Percentiles rank a stretch among this genome's conserved stretches.
phyloP scores from a whole-genome alignment of 1,140 invertebrate genomes.

The Musca domestica region DNA sequence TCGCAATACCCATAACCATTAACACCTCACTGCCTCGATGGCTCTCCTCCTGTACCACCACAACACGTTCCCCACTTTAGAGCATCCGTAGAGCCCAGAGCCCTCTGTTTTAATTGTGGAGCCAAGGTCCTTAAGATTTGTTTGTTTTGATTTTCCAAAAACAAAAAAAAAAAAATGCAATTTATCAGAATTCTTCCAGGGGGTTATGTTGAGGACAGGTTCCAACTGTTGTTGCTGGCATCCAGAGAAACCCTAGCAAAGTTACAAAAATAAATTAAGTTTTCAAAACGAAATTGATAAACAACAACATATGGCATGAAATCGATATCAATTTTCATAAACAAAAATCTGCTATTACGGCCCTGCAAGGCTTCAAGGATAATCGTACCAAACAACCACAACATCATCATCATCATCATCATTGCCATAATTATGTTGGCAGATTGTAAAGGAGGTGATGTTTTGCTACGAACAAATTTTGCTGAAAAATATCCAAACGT shows the following conservation, averaged over 20 bases:
- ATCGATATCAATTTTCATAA: constrained; percentile 28
- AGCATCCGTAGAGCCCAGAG: too few species aligned
- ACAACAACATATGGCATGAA: constrained; percentile 24
- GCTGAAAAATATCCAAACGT: background rate
- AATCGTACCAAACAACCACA: background rate
- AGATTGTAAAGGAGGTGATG: constrained; percentile 8
- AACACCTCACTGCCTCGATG: background rate
- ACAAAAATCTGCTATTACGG: constrained; percentile 3
- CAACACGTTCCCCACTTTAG: too few species aligned
- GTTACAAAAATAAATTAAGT: too few species aligned
- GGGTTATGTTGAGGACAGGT: too few species aligned
- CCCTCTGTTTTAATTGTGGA: too few species aligned
- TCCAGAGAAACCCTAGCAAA: too few species aligned
- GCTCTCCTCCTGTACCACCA: background rate
- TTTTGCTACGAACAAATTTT: background rate
- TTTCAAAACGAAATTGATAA: background rate
- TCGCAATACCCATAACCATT: too few species aligned
- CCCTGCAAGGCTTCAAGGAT: constrained; percentile 2
- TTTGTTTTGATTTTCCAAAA: background rate
- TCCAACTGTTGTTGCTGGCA: too few species aligned
- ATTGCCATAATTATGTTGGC: background rate
- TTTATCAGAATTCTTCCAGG: too few species aligned
- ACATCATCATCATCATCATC: background rate
- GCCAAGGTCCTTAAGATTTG: background rate
- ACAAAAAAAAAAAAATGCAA: background rate